phyloP scores from a whole-genome alignment of 2,113 vertebrate genomes.

The Daboia siamensis region DNA sequence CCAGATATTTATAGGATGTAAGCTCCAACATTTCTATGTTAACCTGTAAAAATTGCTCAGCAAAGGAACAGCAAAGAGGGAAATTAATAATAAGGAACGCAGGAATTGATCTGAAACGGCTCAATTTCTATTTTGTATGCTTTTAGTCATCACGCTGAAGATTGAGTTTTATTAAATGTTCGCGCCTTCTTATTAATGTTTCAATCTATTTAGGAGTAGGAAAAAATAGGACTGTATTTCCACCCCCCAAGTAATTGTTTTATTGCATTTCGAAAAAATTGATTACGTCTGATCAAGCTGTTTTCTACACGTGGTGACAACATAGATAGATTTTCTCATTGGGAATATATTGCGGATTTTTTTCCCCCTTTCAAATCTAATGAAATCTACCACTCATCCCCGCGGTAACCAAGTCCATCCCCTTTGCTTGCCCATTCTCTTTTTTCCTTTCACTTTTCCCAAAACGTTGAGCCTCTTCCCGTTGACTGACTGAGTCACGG shows the following conservation, averaged over 20 bases:
- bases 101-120: neutral
- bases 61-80: neutral
- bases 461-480: neutral
- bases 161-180: neutral
- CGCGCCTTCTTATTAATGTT: neutral
- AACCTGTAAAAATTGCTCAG: neutral
- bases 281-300: neutral
- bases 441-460: neutral
- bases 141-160: neutral
- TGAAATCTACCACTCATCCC: neutral
- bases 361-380: neutral
- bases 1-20: conserved; percentile 23
- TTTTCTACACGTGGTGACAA: neutral
- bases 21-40: neutral
- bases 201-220: neutral
- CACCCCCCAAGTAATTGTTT: neutral
- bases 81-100: neutral
- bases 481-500: too few species aligned
- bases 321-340: neutral
- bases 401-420: neutral
- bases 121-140: neutral
- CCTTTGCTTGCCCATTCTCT: neutral
- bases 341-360: neutral
- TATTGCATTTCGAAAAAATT: neutral
- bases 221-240: neutral